Conservation (phyloP, 1,140 invertebrate species). For the Spodoptera frugiperda region DNA sequence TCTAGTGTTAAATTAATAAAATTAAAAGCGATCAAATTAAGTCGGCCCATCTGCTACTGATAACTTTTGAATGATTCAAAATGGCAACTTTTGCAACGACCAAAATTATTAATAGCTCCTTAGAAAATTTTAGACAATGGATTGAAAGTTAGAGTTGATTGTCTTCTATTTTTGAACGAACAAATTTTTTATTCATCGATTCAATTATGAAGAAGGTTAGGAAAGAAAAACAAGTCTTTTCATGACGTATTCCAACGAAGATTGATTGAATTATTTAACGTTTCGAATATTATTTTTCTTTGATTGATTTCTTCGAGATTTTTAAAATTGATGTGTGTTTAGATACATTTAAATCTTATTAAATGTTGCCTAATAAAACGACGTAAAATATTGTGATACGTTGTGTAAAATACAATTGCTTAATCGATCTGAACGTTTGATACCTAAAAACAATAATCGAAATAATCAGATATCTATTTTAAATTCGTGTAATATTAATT, state of each 20-base stretch:
- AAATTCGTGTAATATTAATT: no score
- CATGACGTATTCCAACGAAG: not conserved
- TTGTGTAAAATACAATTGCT: no score
- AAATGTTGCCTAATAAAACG: no score
- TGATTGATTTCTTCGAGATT: not conserved
- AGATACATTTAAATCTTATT: no score
- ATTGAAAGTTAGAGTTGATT: not conserved
- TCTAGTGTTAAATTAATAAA: not conserved
- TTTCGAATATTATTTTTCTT: not conserved
- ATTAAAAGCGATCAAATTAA: conserved; percentile 13
- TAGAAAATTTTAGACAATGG: conserved; percentile 10
- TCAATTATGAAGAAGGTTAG: not conserved
- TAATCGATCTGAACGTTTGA: no score
- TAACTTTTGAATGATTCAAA: conserved; percentile 14
- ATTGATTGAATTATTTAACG: not conserved
- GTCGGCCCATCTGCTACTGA: conserved; percentile 21
- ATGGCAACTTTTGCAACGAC: conserved; percentile 25
- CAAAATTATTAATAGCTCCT: conserved; percentile 19
- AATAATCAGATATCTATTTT: no score
- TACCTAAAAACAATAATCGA: no score
- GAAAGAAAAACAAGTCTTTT: not conserved
- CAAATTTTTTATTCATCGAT: not conserved
- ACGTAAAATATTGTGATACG: no score
- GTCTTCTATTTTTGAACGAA: not conserved
- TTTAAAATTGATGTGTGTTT: no score